phyloP scores from a whole-genome alignment of 2,888 invertebrate species.

The Chrysodeixis includens region DNA sequence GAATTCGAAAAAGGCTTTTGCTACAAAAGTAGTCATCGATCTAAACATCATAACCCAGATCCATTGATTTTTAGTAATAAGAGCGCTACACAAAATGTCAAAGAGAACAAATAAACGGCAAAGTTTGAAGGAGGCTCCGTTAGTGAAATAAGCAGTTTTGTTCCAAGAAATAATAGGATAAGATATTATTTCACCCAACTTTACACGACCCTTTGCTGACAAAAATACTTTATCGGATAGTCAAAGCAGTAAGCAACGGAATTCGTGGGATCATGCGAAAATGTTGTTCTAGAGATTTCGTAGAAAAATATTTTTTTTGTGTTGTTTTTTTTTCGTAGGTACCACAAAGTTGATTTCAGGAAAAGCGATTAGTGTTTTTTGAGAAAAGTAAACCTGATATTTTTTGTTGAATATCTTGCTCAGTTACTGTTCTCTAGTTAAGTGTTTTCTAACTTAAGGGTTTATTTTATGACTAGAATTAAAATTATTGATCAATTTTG shows the following conservation, averaged over 20 bases:
- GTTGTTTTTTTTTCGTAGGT: neutral
- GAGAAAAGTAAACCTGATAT: too few relatives aligned
- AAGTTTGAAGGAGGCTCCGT: constrained; percentile 17
- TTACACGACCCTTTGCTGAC: constrained; percentile 20
- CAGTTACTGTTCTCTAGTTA: too few relatives aligned
- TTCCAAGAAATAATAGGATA: constrained; percentile 39
- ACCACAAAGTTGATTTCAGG: too few relatives aligned
- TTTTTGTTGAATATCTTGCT: too few relatives aligned
- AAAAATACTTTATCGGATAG: constrained; percentile 13
- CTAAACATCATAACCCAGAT: constrained; percentile 2
- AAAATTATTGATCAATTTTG: too few relatives aligned
- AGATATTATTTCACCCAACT: constrained; percentile 17
- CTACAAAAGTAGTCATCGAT: neutral
- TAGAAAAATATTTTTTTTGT: neutral
- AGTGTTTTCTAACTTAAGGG: too few relatives aligned
- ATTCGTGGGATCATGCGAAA: constrained; percentile 20
- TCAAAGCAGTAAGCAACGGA: constrained; percentile 17
- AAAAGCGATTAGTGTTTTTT: too few relatives aligned
- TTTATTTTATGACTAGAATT: too few relatives aligned
- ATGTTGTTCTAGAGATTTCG: constrained; percentile 12
- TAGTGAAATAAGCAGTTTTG: constrained; percentile 45
- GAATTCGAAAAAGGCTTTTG: neutral
- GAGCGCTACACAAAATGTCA: constrained; percentile 16
- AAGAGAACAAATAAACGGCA: constrained; percentile 24
- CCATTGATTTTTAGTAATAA: neutral